Conservation (phyloP, 2,888 invertebrate genomes). For the Strigamia crassipes region DNA sequence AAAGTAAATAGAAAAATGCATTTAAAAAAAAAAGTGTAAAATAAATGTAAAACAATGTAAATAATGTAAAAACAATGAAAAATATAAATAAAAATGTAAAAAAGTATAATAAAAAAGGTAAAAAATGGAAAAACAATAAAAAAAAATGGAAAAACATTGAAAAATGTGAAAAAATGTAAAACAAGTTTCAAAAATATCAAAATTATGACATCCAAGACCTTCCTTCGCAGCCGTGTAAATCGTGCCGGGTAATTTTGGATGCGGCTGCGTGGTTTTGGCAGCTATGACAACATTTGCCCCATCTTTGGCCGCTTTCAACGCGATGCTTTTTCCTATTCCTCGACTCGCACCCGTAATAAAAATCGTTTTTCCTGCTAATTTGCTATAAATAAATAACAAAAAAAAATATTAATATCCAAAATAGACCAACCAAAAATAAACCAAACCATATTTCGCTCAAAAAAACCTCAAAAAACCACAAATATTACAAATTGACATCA, state of each 20-base stretch:
- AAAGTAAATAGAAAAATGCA: too few species aligned
- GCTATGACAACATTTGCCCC: constrained; percentile 90
- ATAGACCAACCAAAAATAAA: too few species aligned
- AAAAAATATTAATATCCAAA: background rate
- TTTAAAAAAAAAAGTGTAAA: too few species aligned
- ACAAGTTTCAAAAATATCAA: constrained; percentile 30
- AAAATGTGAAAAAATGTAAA: constrained; percentile 56
- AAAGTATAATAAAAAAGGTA: too few species aligned
- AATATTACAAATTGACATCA: too few species aligned
- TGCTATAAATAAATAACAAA: constrained; percentile 54
- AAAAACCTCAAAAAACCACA: too few species aligned
- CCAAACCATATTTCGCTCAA: too few species aligned
- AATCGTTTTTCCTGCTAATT: constrained; percentile 83
- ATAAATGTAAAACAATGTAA: too few species aligned
- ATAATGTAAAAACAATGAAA: too few species aligned
- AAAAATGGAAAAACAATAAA: too few species aligned
- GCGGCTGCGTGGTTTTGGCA: constrained; percentile 86
- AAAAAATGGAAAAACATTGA: too few species aligned
- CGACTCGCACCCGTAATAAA: constrained; percentile 96
- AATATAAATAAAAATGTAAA: too few species aligned
- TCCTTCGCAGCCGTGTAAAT: constrained; percentile 89
- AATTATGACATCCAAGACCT: constrained; percentile 23
- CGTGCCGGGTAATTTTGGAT: constrained; percentile 89
- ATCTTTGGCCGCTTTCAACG: constrained; percentile 87
- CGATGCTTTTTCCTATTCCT: constrained; percentile 95